These are phyloP conservation scores for Poecilia latipinna DNA, from an alignment of 2,113 vertebrate species.

Conservation along the genomic window DNA sequence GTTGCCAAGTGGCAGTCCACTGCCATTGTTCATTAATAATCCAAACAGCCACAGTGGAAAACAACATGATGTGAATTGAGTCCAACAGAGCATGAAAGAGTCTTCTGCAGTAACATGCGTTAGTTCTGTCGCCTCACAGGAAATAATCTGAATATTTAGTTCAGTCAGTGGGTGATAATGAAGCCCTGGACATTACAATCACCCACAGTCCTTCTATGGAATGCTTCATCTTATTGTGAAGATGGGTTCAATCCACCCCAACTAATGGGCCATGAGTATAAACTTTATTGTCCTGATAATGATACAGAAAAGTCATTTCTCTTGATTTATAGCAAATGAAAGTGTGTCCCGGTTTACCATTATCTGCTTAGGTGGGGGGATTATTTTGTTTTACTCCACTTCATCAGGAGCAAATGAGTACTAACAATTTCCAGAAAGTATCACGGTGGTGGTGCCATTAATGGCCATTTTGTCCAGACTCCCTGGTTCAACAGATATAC, in stretches of 20 bases:
- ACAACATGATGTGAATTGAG: constrained; percentile 32
- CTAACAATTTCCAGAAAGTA: neutral
- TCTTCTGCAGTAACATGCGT: constrained; percentile 25
- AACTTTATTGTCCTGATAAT: constrained; percentile 12
- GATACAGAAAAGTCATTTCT: constrained; percentile 1
- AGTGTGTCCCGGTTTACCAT: constrained; percentile 1
- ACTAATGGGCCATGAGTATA: constrained; percentile 10
- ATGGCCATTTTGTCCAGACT: neutral
- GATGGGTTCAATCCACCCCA: constrained; percentile 13
- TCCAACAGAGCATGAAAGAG: constrained; percentile 25
- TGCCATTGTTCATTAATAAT: constrained; percentile 76
- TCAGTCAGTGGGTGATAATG: constrained; percentile 19
- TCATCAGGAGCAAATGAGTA: neutral
- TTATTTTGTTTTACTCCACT: neutral
- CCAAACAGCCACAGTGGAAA: constrained; percentile 50
- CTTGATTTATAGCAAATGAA: constrained; percentile 16
- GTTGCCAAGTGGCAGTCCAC: constrained; percentile 53
- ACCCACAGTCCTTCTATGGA: constrained; percentile 30
- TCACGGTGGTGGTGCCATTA: neutral
- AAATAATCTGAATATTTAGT: constrained; percentile 36
- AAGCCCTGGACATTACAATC: constrained; percentile 15
- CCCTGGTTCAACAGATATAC: neutral
- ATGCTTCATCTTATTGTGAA: constrained; percentile 3
- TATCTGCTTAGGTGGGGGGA: constrained; percentile 7
- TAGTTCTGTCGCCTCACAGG: constrained; percentile 29